A percentile compares a stretch with the other conserved stretches of the same genome.
Conservation (phyloP, 2,888 invertebrate species). For the Drosophila quinaria region DNA sequence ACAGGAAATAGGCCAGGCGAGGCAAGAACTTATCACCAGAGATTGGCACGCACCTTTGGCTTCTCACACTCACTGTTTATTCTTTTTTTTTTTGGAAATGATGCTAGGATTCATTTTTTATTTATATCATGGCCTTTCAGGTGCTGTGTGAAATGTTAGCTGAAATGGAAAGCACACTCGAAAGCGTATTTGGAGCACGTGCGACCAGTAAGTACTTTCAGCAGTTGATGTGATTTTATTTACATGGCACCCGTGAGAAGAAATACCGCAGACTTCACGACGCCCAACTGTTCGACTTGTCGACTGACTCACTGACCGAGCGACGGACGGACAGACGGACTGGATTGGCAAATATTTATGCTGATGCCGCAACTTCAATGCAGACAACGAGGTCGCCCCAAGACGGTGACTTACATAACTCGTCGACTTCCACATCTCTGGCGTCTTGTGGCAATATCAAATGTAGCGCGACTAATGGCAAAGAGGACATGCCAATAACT, state of each 20-base stretch:
- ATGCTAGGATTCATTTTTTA: conserved; percentile 71
- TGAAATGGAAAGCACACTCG: conserved; percentile 79
- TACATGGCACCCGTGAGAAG: conserved; percentile 52
- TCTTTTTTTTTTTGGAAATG: conserved; percentile 26
- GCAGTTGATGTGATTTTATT: conserved; percentile 74
- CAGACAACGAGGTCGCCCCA: conserved; percentile 43
- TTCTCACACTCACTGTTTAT: conserved; percentile 19
- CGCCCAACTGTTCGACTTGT: conserved; percentile 37
- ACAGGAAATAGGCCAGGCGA: conserved; percentile 62
- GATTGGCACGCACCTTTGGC: conserved; percentile 68
- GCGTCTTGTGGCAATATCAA: conserved; percentile 37
- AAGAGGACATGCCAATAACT: conserved; percentile 17
- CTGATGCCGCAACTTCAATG: conserved; percentile 35
- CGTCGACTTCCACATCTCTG: conserved; percentile 12
- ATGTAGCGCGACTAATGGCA: conserved; percentile 55
- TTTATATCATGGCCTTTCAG: conserved; percentile 61
- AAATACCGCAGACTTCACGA: conserved; percentile 53
- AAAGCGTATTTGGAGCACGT: conserved; percentile 78
- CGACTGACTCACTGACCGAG: conserved; percentile 14
- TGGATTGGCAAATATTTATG: conserved; percentile 72
- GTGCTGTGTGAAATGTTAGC: conserved; percentile 50
- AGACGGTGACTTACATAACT: conserved; percentile 53
- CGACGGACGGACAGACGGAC: conserved; percentile 37
- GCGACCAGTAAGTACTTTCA: conserved; percentile 57
- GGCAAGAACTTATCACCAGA: conserved; percentile 51